Base-by-base conservation (phyloP, 2,888 invertebrate genomes). In the Pardosa pseudoannulata region DNA sequence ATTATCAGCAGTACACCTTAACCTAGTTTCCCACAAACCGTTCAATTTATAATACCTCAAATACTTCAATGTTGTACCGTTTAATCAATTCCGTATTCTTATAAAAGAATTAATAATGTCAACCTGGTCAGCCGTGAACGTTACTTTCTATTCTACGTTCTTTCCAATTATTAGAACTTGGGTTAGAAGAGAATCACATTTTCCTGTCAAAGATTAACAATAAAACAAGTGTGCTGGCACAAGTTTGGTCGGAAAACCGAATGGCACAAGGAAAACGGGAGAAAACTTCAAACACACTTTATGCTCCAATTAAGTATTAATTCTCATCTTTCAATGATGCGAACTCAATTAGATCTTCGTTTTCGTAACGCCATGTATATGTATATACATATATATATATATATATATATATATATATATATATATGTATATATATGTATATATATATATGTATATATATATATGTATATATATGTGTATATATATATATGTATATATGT, bases 231-330 rank as follows among this genome's bases (percentile, higher is more conserved):
- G 1, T 1, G 23, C 56, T 23, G 11, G 19, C 23, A 46, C 5
- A 16, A 56, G 56, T 3, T 23, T 1, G 2, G 56, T 56, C 56
- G 56, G 56, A 56, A 56, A 56, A 56, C 46, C 56, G 23, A 3
- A n/a, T n/a, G n/a, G n/a, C n/a, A n/a, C n/a, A n/a, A n/a, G n/a
- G 23, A 23, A 19, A 56, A 6, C 13, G 36, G 27, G 70, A 41
- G 27, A 41, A 36, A 39, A 70, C 28, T 70, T 70, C 39, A 36
- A 28, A 28, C 28, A 70, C 27, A 39, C 28, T 72, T 64, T 70
- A 72, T 62, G 79, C 79, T 41, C 41, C 79, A 79, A 79, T 79
- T 79, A 79, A 71, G 71, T 41, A 11, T 70, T 41, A 70, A 70
- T 31, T 67, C 56, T 31, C 46, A 65, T 39, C 75, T 75, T 75